phyloP scores from a whole-genome alignment of 2,888 invertebrate genomes.

The Rutpela maculata region DNA sequence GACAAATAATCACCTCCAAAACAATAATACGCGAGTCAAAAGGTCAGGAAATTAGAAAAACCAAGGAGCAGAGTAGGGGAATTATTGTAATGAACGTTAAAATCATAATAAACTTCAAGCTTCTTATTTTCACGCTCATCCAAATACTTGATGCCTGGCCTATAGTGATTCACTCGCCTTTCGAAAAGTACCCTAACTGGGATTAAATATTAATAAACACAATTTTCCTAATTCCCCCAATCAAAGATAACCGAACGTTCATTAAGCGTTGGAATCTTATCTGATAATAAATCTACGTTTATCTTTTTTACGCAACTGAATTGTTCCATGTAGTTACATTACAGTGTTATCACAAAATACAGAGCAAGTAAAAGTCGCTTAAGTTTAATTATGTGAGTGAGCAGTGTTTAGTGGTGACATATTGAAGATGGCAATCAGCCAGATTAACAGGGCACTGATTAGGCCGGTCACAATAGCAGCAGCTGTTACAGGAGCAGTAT shows the following conservation, averaged over 20 bases:
- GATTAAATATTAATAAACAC: constrained; percentile 26
- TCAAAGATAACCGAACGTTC: constrained; percentile 28
- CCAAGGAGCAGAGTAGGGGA: too few species aligned
- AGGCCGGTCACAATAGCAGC: constrained; percentile 47
- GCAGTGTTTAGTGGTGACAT: constrained; percentile 5
- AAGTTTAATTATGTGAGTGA: constrained; percentile 37
- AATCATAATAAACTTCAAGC: too few species aligned
- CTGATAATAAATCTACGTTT: constrained; percentile 46
- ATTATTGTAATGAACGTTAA: too few species aligned
- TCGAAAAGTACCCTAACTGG: background rate
- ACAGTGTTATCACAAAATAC: constrained; percentile 41
- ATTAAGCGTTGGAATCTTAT: constrained; percentile 42
- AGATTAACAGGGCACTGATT: constrained; percentile 19
- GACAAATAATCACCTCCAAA: too few species aligned
- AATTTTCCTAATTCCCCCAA: constrained; percentile 32
- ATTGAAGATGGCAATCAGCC: constrained; percentile 23
- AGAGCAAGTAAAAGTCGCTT: constrained; percentile 26
- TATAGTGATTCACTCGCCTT: background rate
- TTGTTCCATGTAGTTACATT: constrained; percentile 39
- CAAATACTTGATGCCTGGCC: background rate
- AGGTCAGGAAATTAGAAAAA: too few species aligned
- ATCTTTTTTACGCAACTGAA: constrained; percentile 47
- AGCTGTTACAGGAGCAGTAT: constrained; percentile 48
- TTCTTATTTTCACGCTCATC: too few species aligned
- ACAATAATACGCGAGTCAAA: too few species aligned